Evolutionary conservation across 2,888 invertebrate species (phyloP).

Genomic region (Tinea pellionella): DNA sequence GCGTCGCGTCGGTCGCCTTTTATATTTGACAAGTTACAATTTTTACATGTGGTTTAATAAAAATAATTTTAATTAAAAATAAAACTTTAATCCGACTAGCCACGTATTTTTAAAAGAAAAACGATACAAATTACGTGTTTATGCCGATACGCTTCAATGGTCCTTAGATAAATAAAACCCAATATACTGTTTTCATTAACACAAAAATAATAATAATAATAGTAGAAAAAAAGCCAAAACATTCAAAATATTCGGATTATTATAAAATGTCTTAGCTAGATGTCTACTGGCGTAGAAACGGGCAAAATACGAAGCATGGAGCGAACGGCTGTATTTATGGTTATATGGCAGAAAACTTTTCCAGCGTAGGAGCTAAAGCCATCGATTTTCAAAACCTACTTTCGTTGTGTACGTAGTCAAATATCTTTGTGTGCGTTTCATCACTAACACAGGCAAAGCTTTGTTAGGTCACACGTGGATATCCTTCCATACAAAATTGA

Average conservation of each 20-base stretch:
- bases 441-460: slow-evolving; percentile 11
- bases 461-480: slow-evolving; percentile 43
- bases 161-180: too few relatives aligned
- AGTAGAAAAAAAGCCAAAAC: slow-evolving; percentile 14
- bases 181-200: too few relatives aligned
- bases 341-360: slow-evolving; percentile 65
- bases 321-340: slow-evolving; percentile 55
- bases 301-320: slow-evolving; percentile 50
- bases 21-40: too few relatives aligned
- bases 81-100: too few relatives aligned
- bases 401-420: slow-evolving; percentile 50
- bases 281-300: slow-evolving; percentile 33
- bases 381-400: slow-evolving; percentile 71
- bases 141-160: too few relatives aligned
- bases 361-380: slow-evolving; percentile 66
- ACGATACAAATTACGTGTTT: too few relatives aligned
- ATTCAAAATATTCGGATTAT: slow-evolving; percentile 41
- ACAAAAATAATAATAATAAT: too few relatives aligned
- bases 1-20: neutral
- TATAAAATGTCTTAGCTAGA: slow-evolving; percentile 37
- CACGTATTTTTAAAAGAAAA: too few relatives aligned
- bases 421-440: slow-evolving; percentile 41
- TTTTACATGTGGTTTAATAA: too few relatives aligned
- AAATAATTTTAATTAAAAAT: too few relatives aligned
- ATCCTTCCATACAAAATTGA: neutral